Percentiles rank a stretch among this genome's conserved stretches.
phyloP scores from a whole-genome alignment of 2,797 vertebrate species.

The Myiotriccus ornatus region DNA sequence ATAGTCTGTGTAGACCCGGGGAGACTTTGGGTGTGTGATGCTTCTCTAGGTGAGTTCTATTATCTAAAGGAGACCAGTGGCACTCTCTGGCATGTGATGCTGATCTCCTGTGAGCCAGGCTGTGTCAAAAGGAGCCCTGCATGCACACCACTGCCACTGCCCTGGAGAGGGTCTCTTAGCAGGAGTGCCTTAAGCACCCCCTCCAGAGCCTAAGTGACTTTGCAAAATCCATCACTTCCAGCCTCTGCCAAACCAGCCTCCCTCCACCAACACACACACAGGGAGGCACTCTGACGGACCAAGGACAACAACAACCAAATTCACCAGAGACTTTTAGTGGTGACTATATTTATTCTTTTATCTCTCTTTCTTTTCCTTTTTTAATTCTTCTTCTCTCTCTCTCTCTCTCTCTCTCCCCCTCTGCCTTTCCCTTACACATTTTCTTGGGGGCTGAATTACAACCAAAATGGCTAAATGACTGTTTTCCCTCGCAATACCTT shows the following conservation, averaged over 20 bases:
- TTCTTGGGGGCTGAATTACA: too few species aligned
- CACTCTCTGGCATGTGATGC: neutral
- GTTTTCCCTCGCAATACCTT: neutral
- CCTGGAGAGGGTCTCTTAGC: neutral
- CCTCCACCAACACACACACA: neutral
- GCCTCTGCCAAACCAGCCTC: neutral
- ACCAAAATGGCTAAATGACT: neutral
- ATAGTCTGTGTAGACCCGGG: neutral
- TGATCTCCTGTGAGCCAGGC: neutral
- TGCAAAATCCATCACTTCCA: neutral
- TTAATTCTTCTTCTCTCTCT: too few species aligned
- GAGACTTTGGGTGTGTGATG: neutral
- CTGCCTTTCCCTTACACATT: too few species aligned
- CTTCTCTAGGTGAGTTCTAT: neutral
- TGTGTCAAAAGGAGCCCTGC: neutral
- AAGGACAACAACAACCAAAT: too few species aligned
- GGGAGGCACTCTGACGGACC: neutral
- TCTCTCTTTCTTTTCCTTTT: too few species aligned
- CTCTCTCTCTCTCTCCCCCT: too few species aligned
- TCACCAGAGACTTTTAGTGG: too few species aligned
- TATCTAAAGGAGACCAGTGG: neutral
- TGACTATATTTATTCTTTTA: too few species aligned
- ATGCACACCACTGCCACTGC: neutral
- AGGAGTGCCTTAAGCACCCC: neutral
- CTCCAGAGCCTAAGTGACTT: neutral